Percentiles rank a stretch among this genome's conserved stretches.
These are phyloP conservation scores for Drosophila hydei DNA, from an alignment of 1,140 invertebrate species.

Conservation along the genomic window DNA sequence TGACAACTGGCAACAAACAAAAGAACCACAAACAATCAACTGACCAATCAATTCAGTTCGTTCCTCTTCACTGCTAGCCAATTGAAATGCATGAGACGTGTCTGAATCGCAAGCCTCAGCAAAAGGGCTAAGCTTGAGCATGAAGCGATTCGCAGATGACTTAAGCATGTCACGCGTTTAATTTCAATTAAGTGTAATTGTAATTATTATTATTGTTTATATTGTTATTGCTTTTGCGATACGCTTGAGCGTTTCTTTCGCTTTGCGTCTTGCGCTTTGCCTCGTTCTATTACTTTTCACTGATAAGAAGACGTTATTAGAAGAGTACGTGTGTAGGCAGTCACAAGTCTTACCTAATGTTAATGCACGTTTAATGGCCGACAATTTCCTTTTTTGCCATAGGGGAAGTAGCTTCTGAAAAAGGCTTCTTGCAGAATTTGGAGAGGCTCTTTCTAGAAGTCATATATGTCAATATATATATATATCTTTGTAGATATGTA, in stretches of 20 bases:
- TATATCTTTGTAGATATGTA: background rate
- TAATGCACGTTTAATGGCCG: conserved; percentile 6
- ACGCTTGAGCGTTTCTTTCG: no score
- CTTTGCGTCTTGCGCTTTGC: background rate
- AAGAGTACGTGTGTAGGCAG: background rate
- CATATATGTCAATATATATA: background rate
- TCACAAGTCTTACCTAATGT: background rate
- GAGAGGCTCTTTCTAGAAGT: background rate
- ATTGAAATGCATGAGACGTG: conserved; percentile 55
- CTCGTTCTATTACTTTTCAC: background rate
- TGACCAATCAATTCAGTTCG: conserved; percentile 49
- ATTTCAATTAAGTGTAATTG: conserved; percentile 14
- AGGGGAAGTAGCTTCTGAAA: background rate
- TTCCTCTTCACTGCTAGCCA: conserved; percentile 32
- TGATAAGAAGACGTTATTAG: conserved; percentile 1
- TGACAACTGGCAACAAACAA: conserved; percentile 36
- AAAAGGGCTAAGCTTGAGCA: background rate
- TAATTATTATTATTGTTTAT: conserved; percentile 8
- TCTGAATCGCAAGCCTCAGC: conserved; percentile 8
- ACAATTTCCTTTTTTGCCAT: background rate
- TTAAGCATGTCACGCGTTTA: conserved; percentile 7
- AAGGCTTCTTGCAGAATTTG: background rate
- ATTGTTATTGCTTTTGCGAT: conserved; percentile 1
- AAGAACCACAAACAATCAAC: conserved; percentile 29
- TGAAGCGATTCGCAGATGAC: background rate